Conservation (phyloP, 2,797 vertebrate genomes). For the Bufotes viridis region DNA sequence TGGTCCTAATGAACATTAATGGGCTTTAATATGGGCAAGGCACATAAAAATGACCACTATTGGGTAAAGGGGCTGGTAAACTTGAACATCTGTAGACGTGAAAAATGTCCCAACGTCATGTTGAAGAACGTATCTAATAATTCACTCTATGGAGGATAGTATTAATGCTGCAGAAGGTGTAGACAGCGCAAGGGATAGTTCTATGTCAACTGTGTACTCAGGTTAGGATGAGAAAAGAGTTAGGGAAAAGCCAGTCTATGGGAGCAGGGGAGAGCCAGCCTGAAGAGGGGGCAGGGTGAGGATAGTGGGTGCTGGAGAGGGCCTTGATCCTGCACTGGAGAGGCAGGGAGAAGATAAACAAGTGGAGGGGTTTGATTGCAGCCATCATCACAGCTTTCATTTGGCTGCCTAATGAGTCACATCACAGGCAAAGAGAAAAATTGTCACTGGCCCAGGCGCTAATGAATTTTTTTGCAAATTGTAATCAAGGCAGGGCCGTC, state of each 20-base stretch:
- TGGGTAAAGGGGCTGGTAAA: not conserved
- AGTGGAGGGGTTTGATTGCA: conserved; percentile 78
- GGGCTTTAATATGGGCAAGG: not conserved
- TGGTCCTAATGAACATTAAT: not conserved
- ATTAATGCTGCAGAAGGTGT: not conserved
- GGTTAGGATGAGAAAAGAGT: conserved; percentile 5
- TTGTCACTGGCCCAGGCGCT: conserved; percentile 88
- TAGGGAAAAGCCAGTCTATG: conserved; percentile 7
- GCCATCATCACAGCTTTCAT: conserved; percentile 83
- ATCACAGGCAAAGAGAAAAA: conserved; percentile 85
- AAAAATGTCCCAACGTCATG: not conserved
- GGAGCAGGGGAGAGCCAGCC: conserved; percentile 16
- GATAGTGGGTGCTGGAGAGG: conserved; percentile 59
- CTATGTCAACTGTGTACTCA: not conserved
- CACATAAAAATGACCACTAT: not conserved
- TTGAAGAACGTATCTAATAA: not conserved
- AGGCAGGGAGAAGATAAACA: conserved; percentile 80
- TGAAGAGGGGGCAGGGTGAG: conserved; percentile 60
- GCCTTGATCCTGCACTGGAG: conserved; percentile 62
- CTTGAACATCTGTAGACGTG: not conserved
- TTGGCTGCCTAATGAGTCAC: conserved; percentile 89
- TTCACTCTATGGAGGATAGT: not conserved
- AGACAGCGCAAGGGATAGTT: not conserved
- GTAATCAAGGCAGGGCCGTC: conserved; percentile 92
- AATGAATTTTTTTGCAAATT: conserved; percentile 96